Conservation (phyloP, 2,888 invertebrate species). For the Mimas tiliae region DNA sequence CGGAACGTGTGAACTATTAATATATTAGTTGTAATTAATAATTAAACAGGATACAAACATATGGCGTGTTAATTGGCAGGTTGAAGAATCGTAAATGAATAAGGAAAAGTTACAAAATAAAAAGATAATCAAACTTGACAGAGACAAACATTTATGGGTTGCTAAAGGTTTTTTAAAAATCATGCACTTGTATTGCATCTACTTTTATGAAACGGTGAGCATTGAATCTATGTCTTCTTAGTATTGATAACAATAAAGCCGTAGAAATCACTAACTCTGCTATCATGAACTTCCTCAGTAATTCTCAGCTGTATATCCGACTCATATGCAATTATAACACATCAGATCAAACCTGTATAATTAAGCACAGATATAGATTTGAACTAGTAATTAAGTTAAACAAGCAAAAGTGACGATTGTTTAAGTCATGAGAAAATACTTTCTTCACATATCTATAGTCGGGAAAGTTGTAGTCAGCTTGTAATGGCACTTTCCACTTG, state of each 20-base stretch:
- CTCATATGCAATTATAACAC: too few species aligned
- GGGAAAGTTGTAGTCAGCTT: constrained; percentile 42
- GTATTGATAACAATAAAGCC: too few species aligned
- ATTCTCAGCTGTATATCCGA: too few species aligned
- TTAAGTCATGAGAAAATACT: constrained; percentile 40
- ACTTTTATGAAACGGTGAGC: too few species aligned
- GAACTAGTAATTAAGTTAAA: constrained; percentile 18
- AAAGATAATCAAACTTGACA: constrained; percentile 6
- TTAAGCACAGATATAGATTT: constrained; percentile 10
- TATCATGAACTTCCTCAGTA: too few species aligned
- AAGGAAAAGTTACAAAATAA: constrained; percentile 1
- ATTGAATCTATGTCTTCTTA: too few species aligned
- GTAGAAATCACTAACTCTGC: too few species aligned
- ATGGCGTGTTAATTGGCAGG: background rate
- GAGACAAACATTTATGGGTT: background rate
- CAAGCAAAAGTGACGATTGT: constrained; percentile 25
- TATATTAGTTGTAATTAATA: constrained; percentile 8
- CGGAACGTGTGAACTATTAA: background rate
- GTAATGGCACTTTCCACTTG: constrained; percentile 39
- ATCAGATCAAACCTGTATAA: background rate
- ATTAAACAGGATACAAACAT: constrained; percentile 2
- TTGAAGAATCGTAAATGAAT: constrained; percentile 7
- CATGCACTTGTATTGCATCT: background rate
- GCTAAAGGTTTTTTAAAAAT: background rate
- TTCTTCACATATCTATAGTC: constrained; percentile 45